These are phyloP conservation scores for Neotragus pygmaeus DNA, from an alignment of 2,113 vertebrate genomes.

Conservation along the genomic window DNA sequence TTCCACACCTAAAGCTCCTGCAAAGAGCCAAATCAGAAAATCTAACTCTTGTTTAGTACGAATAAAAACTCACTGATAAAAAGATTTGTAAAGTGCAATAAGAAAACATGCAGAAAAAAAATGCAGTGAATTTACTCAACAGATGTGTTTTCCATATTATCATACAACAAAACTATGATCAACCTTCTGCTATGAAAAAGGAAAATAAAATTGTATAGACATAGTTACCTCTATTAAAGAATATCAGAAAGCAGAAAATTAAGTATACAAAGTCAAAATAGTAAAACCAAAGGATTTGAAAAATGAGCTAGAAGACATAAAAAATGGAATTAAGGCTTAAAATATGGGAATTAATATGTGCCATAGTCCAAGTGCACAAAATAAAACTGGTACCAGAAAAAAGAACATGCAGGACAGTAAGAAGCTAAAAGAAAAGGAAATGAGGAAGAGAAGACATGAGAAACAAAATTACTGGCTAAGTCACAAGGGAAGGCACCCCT, in stretches of 20 bases:
- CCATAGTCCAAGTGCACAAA: neutral
- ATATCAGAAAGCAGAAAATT: neutral
- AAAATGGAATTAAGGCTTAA: neutral
- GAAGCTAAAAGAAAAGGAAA: neutral
- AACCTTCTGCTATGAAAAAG: neutral
- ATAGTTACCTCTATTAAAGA: neutral
- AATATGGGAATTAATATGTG: neutral
- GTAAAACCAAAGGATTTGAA: neutral
- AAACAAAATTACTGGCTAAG: neutral
- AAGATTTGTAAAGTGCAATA: neutral
- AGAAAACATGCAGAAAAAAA: neutral
- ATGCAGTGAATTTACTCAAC: neutral
- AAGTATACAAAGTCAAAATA: neutral
- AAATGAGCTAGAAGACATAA: neutral
- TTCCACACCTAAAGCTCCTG: neutral
- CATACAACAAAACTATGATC: neutral
- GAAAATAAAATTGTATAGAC: neutral
- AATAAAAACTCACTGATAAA: neutral
- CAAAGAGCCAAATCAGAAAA: neutral
- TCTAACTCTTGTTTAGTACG: neutral
- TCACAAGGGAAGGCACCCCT: accelerated
- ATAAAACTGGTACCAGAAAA: neutral
- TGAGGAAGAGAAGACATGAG: neutral
- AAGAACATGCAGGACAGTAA: neutral
- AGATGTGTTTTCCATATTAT: neutral